phyloP scores from a whole-genome alignment of 2,113 vertebrate genomes.

The Thamnophis sirtalis region DNA sequence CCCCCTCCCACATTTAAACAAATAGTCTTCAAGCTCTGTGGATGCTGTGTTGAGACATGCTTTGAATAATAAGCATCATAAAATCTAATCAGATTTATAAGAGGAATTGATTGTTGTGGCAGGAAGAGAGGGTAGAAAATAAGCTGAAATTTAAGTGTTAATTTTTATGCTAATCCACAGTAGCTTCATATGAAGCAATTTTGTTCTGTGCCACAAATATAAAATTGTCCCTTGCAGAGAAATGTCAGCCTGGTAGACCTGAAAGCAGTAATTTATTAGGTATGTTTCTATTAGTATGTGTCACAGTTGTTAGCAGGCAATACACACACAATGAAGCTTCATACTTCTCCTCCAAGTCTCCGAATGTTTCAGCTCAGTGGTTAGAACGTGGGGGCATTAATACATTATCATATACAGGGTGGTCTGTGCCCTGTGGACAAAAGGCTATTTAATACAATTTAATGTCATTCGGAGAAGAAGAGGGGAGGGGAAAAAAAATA shows the following conservation, averaged over 20 bases:
- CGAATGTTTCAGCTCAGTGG: slow-evolving; percentile 93
- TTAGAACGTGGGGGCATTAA: slow-evolving; percentile 94
- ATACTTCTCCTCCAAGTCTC: slow-evolving; percentile 83
- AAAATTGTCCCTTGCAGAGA: slow-evolving; percentile 99
- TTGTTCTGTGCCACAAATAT: slow-evolving; percentile 96
- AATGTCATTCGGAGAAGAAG: slow-evolving; percentile 96
- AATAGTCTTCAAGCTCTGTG: slow-evolving; percentile 85
- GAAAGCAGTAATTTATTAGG: slow-evolving; percentile 99
- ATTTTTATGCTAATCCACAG: slow-evolving; percentile 99
- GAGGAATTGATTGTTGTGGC: slow-evolving; percentile 99
- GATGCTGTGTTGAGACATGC: slow-evolving; percentile 91
- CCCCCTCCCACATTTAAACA: slow-evolving; percentile 90
- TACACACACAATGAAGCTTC: slow-evolving; percentile 85
- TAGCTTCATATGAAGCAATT: slow-evolving; percentile 98
- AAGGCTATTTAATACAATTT: slow-evolving; percentile 99
- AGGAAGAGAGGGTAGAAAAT: slow-evolving; percentile 98
- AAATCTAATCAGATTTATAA: slow-evolving; percentile 99
- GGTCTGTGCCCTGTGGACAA: slow-evolving; percentile 98
- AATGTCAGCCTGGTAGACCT: slow-evolving; percentile 99
- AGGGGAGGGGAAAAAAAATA: slow-evolving; percentile 67
- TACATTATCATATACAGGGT: slow-evolving; percentile 99
- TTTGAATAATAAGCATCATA: slow-evolving; percentile 99
- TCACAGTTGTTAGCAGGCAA: slow-evolving; percentile 98
- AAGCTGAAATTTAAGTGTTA: slow-evolving; percentile 99
- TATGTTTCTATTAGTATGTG: slow-evolving; percentile 99